phyloP scores from a whole-genome alignment of 1,140 invertebrate species.

The Aphaenogaster rudis region DNA sequence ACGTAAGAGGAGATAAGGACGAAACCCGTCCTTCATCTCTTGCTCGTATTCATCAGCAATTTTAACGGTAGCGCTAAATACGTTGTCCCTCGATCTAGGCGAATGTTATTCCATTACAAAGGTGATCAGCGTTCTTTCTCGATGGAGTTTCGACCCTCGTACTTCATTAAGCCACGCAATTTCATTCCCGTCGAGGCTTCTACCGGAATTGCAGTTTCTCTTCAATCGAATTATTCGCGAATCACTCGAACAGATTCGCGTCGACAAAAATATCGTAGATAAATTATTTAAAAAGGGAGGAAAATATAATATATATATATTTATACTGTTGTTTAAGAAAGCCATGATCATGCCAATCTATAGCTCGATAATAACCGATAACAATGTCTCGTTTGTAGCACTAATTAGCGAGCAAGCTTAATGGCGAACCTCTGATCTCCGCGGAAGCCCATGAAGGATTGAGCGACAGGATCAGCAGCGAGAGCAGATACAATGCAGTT shows the following conservation, averaged over 20 bases:
- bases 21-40: not conserved
- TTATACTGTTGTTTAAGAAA: not conserved
- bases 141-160: conserved; percentile 19
- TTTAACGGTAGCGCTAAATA: conserved; percentile 23
- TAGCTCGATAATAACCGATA: not conserved
- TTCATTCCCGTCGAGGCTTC: conserved; percentile 38
- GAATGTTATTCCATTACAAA: conserved; percentile 57
- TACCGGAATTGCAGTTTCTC: conserved; percentile 12
- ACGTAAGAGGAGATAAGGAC: not conserved
- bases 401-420: conserved; percentile 19
- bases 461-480: conserved; percentile 76
- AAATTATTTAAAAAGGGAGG: not conserved
- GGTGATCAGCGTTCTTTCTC: conserved; percentile 48
- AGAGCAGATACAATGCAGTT: conserved; percentile 76
- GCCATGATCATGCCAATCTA: not conserved
- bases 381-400: not conserved
- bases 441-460: conserved; percentile 77
- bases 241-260: not conserved
- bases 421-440: conserved; percentile 76
- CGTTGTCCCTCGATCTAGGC: conserved; percentile 24
- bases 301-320: not conserved
- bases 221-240: conserved; percentile 31
- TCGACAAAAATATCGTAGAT: not conserved
- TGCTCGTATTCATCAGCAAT: not conserved
- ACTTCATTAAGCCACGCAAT: conserved; percentile 53